Evolutionary conservation across 2,888 invertebrate species (phyloP).

Genomic region (Lasius fuliginosus): DNA sequence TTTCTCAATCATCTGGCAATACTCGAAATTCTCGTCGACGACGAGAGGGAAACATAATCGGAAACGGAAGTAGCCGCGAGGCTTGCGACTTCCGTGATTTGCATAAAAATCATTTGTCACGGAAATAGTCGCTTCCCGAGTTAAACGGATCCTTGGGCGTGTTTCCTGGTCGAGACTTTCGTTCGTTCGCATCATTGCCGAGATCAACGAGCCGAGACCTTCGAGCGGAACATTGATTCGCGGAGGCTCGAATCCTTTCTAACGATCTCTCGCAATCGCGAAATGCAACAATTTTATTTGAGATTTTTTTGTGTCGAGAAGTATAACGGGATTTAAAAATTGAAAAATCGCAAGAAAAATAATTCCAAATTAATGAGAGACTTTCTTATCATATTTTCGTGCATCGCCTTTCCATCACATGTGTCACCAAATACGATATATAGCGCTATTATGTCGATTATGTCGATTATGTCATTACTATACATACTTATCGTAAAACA

Average conservation of each 20-base stretch:
- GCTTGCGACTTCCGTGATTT: conserved; percentile 45
- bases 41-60: conserved; percentile 63
- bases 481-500: background rate
- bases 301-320: background rate
- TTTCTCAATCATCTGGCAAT: background rate
- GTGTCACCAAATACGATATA: background rate
- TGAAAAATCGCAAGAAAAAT: background rate
- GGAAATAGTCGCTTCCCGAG: conserved; percentile 62
- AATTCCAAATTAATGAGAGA: background rate
- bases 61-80: conserved; percentile 61
- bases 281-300: background rate
- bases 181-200: conserved; percentile 64
- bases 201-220: conserved; percentile 57
- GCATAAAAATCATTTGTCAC: conserved; percentile 67
- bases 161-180: conserved; percentile 67
- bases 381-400: background rate
- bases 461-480: too few species aligned
- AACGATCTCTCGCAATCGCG: background rate
- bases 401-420: background rate
- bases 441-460: background rate
- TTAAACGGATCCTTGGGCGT: conserved; percentile 64
- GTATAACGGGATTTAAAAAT: background rate
- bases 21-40: background rate
- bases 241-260: conserved; percentile 10
- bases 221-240: conserved; percentile 8